Evolutionary conservation across 2,888 invertebrate genomes (phyloP), one percentile per base, ranked within the genome.

Genomic region (Timema cristinae): DNA sequence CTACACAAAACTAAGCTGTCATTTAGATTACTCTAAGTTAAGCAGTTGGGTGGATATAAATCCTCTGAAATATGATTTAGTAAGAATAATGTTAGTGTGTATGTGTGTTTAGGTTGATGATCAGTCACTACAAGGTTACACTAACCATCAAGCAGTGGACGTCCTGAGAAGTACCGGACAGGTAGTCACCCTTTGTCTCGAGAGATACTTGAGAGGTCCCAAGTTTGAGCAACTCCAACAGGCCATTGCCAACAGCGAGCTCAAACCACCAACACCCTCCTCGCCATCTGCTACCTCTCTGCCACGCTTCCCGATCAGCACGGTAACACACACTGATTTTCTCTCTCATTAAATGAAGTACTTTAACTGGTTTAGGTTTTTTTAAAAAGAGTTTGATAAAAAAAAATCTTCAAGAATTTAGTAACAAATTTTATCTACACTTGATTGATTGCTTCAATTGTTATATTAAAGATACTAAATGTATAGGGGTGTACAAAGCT

Each of bases 61-160:
- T 32, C 32, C 1, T 32, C 32, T 32, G 32, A 32, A 32, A 32
- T 32, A 2, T 32, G 32, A 32, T 32, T 1, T 32, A 32, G 6
- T 8, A 54, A 15, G 15, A 54, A 15, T 54, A 15, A 54, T 8
- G 9, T 56, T 7, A 15, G 9, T 56, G 56, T 56, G 48, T 48
- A 7, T 61, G 15, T 75, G 48, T 74, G 75, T 77, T 6, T 76
- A 87, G 87, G 88, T 93, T 71, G 98, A 99, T 85, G 96, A 94
- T 10, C 48, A 67, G n/a, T 73, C 73, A 2, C 51, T 73, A 32
- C 95, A 97, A 81, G 97, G 98, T 76, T 95, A 94, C 83, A 95
- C 95, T 71, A 99, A 99, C 84, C 96, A 97, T 80, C 93, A 98
- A 79, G 98, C 98, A 0, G 98, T 99, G 0, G 97, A 98, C 82